Evolutionary conservation across 2,888 invertebrate species (phyloP).

Genomic region (Elysia crispata): DNA sequence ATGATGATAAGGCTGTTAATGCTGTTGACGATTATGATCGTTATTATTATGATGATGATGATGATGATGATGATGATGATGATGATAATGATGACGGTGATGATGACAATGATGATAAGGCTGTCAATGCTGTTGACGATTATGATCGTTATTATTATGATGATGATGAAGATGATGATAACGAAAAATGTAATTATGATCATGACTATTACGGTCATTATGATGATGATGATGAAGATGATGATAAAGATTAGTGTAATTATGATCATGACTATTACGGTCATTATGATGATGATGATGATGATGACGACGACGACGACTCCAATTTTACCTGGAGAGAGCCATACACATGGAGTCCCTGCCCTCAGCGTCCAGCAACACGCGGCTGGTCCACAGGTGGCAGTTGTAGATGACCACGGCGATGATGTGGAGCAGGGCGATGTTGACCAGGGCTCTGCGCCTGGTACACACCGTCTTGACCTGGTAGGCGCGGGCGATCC

Average conservation of each 20-base stretch:
- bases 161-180: background rate
- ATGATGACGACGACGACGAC: too few species aligned
- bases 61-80: background rate
- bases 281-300: too few species aligned
- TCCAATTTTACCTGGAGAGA: conserved; percentile 48
- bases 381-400: conserved; percentile 57
- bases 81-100: background rate
- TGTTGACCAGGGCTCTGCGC: conserved; percentile 45
- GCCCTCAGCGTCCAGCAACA: conserved; percentile 47
- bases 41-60: too few species aligned
- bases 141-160: too few species aligned
- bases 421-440: conserved; percentile 47
- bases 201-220: too few species aligned
- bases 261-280: background rate
- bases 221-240: too few species aligned
- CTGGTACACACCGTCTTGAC: conserved; percentile 53
- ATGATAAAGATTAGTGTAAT: background rate
- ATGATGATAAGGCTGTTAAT: background rate
- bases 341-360: conserved; percentile 45
- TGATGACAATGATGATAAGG: background rate
- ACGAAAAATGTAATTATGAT: too few species aligned
- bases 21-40: background rate
- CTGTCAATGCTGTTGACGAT: too few species aligned
- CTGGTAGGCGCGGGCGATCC: conserved; percentile 54
- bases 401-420: conserved; percentile 55